phyloP scores from a whole-genome alignment of 2,113 vertebrate genomes.

The Leucosticte australis region DNA sequence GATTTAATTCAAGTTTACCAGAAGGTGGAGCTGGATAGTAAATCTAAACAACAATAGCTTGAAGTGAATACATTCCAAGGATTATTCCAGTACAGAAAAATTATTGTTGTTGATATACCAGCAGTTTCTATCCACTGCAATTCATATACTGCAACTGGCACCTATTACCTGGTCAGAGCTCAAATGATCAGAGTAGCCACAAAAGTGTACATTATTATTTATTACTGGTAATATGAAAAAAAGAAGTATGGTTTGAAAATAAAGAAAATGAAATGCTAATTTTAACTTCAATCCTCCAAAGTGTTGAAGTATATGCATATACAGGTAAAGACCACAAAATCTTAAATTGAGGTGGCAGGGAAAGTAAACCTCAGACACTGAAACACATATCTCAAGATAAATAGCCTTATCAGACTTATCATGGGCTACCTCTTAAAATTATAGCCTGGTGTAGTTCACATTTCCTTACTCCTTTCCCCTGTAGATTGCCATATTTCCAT shows the following conservation, averaged over 20 bases:
- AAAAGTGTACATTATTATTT: neutral
- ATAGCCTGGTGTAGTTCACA: neutral
- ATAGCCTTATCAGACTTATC: neutral
- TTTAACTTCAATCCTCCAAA: neutral
- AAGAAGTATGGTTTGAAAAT: neutral
- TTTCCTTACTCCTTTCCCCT: neutral
- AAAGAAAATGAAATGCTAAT: neutral
- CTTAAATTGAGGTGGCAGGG: neutral
- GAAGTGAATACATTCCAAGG: neutral
- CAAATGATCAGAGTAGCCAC: neutral
- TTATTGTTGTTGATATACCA: neutral
- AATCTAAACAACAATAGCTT: slow-evolving; percentile 49
- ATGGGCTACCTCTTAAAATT: neutral
- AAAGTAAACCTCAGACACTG: neutral
- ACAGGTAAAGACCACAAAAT: neutral
- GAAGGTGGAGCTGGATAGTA: slow-evolving; percentile 64
- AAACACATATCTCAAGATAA: neutral
- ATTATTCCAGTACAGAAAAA: neutral
- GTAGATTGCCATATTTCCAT: neutral
- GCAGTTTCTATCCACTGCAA: neutral
- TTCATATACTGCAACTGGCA: neutral
- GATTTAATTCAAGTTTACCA: slow-evolving; percentile 46
- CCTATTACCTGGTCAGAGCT: neutral
- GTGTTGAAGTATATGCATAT: neutral
- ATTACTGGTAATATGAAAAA: neutral